Base-by-base conservation (phyloP, 2,888 invertebrate genomes). In the Eilema griseolum region DNA sequence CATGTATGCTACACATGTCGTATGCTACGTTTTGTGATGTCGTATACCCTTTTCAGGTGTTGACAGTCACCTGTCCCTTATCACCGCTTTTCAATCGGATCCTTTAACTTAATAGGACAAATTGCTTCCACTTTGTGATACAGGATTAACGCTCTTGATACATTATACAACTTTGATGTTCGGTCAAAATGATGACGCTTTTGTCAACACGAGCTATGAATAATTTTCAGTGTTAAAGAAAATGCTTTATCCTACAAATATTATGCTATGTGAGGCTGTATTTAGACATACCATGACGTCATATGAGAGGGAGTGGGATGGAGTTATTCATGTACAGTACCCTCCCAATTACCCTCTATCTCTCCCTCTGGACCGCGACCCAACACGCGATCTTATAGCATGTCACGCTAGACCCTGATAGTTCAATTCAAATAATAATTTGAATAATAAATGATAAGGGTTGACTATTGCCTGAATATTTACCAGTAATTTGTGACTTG, bases 101-200 rank as follows among this genome's bases (percentile, higher is more conserved):
- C 46, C 10, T 62, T 59, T 61, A 67, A 28, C 56, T 63, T 33
- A 23, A 62, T 63, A 56, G 28, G 66, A 56, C 23, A 69, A 72
- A 69, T 72, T 63, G 66, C 69, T 69, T 62, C 66, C 46, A 61
- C 61, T 66, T 65, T 52, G 64, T 31, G 64, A 65, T 31, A 65
- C 28, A 31, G 28, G 64, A 41, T 62, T 62, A 24, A 7, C 5
- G 5, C 46, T 59, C 26, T 1, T 26, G 14, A 4, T 16, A 59
- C 14, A 26, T 14, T 5, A 14, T 59, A 26, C 16, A n/a, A 52
- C 52, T 64, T 52, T 52, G n/a, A 52, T 28, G 20, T 64, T 52
- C 26, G 28, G n/a, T n/a, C 23, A 56, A 31, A 5, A 28, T 24
- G n/a, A 23, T 12, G 24, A 20, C 16, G 26, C 10, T 28, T 11